A percentile compares a stretch with the other conserved stretches of the same genome.
These are phyloP conservation scores for Pedicia rivosa DNA, from an alignment of 2,888 invertebrate species.

Conservation along the genomic window DNA sequence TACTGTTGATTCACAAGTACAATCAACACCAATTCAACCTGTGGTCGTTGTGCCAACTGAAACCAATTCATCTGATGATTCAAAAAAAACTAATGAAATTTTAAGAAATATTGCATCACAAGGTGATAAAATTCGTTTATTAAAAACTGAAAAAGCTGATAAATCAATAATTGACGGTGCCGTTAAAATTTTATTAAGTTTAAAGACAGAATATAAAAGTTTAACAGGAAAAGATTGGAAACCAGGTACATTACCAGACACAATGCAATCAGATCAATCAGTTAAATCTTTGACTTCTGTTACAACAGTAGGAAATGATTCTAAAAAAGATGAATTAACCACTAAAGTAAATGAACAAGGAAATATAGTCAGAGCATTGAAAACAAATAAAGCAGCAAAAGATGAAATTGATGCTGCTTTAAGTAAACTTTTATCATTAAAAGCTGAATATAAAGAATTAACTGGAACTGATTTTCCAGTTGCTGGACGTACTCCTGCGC, in stretches of 20 bases:
- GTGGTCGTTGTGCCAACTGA: not conserved
- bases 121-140: slow-evolving; percentile 33
- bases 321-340: slow-evolving; percentile 21
- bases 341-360: slow-evolving; percentile 41
- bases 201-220: slow-evolving; percentile 41
- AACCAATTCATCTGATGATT: not conserved
- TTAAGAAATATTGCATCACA: slow-evolving; percentile 29
- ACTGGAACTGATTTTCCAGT: slow-evolving; percentile 34
- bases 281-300: too few relatives aligned
- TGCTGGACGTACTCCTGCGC: slow-evolving; percentile 23
- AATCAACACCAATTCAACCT: slow-evolving; percentile 3
- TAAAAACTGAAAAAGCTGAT: slow-evolving; percentile 38
- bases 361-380: slow-evolving; percentile 39
- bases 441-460: slow-evolving; percentile 41
- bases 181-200: slow-evolving; percentile 36
- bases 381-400: slow-evolving; percentile 33
- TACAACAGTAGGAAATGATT: not conserved
- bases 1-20: slow-evolving; percentile 18
- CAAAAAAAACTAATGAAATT: slow-evolving; percentile 16
- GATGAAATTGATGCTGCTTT: slow-evolving; percentile 32
- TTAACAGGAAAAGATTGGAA: slow-evolving; percentile 38
- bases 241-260: slow-evolving; percentile 25
- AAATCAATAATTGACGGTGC: slow-evolving; percentile 38
- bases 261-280: slow-evolving; percentile 9
- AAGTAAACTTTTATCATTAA: slow-evolving; percentile 37